These are phyloP conservation scores for Odontamblyopus rebecca DNA, from an alignment of 2,797 vertebrate species.

Conservation along the genomic window DNA sequence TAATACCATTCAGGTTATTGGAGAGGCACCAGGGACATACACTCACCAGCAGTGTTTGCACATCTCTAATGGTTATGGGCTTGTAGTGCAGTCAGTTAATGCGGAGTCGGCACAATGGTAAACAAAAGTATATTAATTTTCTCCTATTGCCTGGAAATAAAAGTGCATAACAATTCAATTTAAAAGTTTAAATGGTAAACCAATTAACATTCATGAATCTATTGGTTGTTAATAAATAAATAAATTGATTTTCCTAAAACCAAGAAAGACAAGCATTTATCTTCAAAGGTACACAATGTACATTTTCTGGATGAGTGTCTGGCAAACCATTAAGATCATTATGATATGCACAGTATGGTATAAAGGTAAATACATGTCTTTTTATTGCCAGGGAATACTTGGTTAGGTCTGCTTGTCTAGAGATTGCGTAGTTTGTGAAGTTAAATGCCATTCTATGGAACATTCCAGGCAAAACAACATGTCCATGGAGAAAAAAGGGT, in stretches of 20 bases:
- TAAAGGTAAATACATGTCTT: no score
- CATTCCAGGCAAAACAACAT: neutral
- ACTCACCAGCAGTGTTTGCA: constrained; percentile 11
- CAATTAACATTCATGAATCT: neutral
- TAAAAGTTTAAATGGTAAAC: neutral
- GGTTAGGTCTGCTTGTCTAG: neutral
- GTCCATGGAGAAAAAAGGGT: no score
- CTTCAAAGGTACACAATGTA: no score
- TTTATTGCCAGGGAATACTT: no score
- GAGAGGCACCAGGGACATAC: constrained; percentile 24
- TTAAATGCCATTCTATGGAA: neutral
- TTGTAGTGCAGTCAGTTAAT: neutral
- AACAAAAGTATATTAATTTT: constrained; percentile 3
- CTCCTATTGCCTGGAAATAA: neutral
- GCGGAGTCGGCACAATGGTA: neutral
- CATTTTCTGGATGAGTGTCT: no score
- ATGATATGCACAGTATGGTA: no score
- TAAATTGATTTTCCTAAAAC: neutral
- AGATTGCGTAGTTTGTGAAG: neutral
- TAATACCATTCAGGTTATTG: constrained; percentile 40
- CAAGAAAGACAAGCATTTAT: neutral
- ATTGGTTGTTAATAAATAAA: neutral
- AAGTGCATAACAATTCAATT: neutral
- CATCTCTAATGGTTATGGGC: constrained; percentile 10
- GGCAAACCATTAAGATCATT: no score